Evolutionary conservation across 2,888 invertebrate genomes (phyloP).

Genomic region (Apodemia mormo): DNA sequence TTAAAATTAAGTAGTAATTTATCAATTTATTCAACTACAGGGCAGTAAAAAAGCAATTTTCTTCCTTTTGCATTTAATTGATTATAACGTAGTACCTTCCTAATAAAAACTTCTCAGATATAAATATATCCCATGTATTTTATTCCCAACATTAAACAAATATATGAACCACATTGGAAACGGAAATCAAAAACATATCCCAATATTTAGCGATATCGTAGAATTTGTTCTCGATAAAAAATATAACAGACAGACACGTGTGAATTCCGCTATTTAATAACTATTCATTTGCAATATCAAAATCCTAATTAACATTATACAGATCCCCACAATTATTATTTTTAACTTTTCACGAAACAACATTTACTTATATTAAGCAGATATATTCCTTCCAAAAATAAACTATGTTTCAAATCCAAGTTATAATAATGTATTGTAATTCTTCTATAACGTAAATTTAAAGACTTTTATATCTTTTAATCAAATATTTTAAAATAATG

Average conservation of each 20-base stretch:
- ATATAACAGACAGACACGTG: slow-evolving; percentile 2
- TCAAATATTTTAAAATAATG: too few relatives aligned
- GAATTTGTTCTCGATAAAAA: background rate
- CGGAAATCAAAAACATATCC: slow-evolving; percentile 11
- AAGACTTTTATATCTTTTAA: too few relatives aligned
- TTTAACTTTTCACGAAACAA: background rate
- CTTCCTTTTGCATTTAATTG: too few relatives aligned
- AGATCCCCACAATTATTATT: slow-evolving; percentile 7
- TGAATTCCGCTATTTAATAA: background rate
- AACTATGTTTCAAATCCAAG: too few relatives aligned
- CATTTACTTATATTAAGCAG: too few relatives aligned
- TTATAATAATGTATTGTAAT: too few relatives aligned
- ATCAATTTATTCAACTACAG: too few relatives aligned
- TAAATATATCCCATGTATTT: slow-evolving; percentile 14
- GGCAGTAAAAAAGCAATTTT: too few relatives aligned
- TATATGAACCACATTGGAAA: background rate
- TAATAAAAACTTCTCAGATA: slow-evolving; percentile 6
- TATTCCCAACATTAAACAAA: slow-evolving; percentile 16
- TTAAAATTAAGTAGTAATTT: too few relatives aligned
- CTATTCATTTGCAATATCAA: background rate
- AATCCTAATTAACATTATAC: background rate
- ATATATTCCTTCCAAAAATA: too few relatives aligned
- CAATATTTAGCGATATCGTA: background rate
- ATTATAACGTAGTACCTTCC: too few relatives aligned
- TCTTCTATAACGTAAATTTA: too few relatives aligned